A percentile compares a stretch with the other conserved stretches of the same genome.
These are phyloP conservation scores for Gonioctena quinquepunctata DNA, from an alignment of 1,140 invertebrate species.

Conservation along the genomic window DNA sequence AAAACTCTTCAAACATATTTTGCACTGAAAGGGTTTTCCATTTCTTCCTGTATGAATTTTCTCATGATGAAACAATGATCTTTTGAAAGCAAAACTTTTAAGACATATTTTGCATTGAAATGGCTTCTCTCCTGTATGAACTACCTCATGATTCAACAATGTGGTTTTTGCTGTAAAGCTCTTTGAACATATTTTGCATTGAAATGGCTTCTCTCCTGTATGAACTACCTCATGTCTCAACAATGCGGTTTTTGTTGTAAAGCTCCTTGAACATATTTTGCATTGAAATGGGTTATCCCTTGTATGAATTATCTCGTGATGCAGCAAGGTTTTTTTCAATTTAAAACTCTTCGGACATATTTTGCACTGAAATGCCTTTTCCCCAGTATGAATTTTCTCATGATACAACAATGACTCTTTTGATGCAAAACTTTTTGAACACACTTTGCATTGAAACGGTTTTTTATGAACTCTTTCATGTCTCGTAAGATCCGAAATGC, in stretches of 20 bases:
- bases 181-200: neutral
- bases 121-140: constrained; percentile 68
- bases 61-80: constrained; percentile 63
- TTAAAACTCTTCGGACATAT: neutral
- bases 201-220: no score
- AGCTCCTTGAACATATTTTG: no score
- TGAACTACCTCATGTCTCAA: constrained; percentile 67
- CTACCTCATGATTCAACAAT: constrained; percentile 70
- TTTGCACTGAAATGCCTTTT: constrained; percentile 74
- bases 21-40: constrained; percentile 73
- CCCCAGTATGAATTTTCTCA: constrained; percentile 63
- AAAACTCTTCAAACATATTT: constrained; percentile 40
- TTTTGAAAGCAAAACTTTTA: constrained; percentile 71
- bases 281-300: no score
- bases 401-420: constrained; percentile 68
- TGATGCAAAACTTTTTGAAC: constrained; percentile 70
- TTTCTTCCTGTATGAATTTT: constrained; percentile 70
- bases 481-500: constrained; percentile 31
- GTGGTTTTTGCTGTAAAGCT: no score
- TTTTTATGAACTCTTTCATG: constrained; percentile 72
- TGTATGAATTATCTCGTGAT: constrained; percentile 74
- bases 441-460: constrained; percentile 65
- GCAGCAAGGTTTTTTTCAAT: no score
- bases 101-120: constrained; percentile 66
- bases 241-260: constrained; percentile 74